These are phyloP conservation scores for Eupithecia subfuscata DNA, from an alignment of 2,888 invertebrate species.

Conservation along the genomic window DNA sequence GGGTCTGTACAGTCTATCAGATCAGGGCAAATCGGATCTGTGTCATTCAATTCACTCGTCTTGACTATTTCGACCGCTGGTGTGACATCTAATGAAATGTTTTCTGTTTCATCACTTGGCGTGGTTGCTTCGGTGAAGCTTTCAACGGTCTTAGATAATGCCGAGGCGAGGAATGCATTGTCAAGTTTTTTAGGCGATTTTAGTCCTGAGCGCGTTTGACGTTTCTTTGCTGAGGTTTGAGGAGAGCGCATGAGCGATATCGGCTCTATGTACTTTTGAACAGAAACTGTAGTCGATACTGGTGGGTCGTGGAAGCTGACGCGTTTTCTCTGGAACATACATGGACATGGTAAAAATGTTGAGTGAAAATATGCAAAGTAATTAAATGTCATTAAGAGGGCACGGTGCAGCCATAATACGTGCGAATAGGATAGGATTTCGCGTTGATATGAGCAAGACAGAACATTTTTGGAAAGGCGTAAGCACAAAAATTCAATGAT, in stretches of 20 bases:
- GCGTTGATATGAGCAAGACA: background rate
- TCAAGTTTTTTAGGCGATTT: conserved; percentile 73
- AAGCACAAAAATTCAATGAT: too few species aligned
- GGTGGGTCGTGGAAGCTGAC: conserved; percentile 93
- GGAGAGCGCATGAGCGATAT: conserved; percentile 62
- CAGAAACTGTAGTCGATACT: conserved; percentile 85
- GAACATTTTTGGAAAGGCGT: background rate
- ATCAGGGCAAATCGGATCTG: conserved; percentile 81
- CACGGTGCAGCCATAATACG: too few species aligned
- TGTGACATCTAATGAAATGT: conserved; percentile 66
- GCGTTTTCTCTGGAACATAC: conserved; percentile 85
- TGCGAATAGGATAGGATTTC: background rate
- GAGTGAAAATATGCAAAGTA: background rate
- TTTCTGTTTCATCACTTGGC: conserved; percentile 43
- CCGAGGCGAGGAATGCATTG: conserved; percentile 65
- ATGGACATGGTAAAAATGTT: background rate
- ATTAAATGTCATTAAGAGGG: too few species aligned
- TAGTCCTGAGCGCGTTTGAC: conserved; percentile 56
- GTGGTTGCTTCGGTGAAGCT: conserved; percentile 59
- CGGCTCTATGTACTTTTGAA: conserved; percentile 77
- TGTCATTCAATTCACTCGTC: conserved; percentile 73
- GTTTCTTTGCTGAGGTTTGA: conserved; percentile 64
- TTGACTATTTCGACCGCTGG: conserved; percentile 69
- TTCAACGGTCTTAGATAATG: conserved; percentile 68
- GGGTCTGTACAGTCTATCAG: conserved; percentile 79